Conservation (phyloP, 2,888 invertebrate species). For the Caenorhabditis sp. region DNA sequence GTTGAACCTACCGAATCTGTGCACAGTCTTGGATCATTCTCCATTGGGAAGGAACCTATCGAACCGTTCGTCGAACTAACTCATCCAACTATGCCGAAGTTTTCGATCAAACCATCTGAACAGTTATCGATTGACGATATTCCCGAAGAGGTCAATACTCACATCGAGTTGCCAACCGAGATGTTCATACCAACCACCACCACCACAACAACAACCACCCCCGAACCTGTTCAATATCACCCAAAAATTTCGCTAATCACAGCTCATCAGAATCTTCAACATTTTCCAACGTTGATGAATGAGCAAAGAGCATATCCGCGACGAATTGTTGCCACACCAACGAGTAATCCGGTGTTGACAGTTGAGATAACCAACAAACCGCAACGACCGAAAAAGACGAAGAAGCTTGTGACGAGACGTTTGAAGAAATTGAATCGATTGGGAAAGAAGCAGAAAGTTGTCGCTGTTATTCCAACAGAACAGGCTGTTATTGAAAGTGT, state of each 20-base stretch:
- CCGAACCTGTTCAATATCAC: not conserved
- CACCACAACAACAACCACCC: not conserved
- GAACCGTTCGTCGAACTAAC: constrained; percentile 10
- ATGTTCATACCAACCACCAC: not conserved
- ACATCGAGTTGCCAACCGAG: constrained; percentile 16
- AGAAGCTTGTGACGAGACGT: constrained; percentile 21
- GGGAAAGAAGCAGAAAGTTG: constrained; percentile 20
- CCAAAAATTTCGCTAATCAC: constrained; percentile 33
- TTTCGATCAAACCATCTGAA: constrained; percentile 19
- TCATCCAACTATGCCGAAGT: constrained; percentile 17
- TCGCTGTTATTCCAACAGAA: not conserved
- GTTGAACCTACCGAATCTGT: constrained; percentile 16
- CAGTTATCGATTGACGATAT: not conserved
- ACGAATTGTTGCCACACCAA: not conserved
- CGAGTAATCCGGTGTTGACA: constrained; percentile 8
- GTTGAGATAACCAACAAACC: constrained; percentile 28
- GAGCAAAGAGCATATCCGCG: constrained; percentile 14
- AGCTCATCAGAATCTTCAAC: constrained; percentile 32
- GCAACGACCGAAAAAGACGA: constrained; percentile 12
- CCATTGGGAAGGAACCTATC: constrained; percentile 37
- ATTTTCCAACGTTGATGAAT: constrained; percentile 38
- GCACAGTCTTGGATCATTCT: constrained; percentile 33
- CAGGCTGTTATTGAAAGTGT: not conserved
- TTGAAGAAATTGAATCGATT: constrained; percentile 34
- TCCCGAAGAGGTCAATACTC: constrained; percentile 10